A percentile compares a stretch with the other conserved stretches of the same genome.
phyloP scores from a whole-genome alignment of 1,140 invertebrate genomes.

The Oryzaephilus surinamensis region DNA sequence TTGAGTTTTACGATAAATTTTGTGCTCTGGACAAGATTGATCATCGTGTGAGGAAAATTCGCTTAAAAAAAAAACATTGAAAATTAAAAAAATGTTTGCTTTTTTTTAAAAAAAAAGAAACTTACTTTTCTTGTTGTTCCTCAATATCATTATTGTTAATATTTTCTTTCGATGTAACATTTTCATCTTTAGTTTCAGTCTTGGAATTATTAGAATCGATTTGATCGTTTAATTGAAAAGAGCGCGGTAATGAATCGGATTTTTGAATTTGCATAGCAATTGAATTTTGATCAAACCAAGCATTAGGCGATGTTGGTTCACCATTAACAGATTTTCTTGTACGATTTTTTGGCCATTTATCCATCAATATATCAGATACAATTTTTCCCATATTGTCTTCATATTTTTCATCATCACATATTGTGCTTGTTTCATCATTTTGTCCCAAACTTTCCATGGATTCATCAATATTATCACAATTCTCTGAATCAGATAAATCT shows the following conservation, averaged over 20 bases:
- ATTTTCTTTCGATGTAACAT: conserved; percentile 32
- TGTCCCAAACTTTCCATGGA: conserved; percentile 46
- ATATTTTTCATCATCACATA: conserved; percentile 12
- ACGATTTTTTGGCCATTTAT: conserved; percentile 73
- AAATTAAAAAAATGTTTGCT: conserved; percentile 1
- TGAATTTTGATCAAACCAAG: conserved; percentile 39
- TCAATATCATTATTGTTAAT: conserved; percentile 36
- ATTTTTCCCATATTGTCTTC: conserved; percentile 53
- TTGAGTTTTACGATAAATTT: conserved; percentile 35
- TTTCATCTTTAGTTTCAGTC: conserved; percentile 10
- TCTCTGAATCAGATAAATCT: conserved; percentile 47
- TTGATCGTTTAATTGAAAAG: conserved; percentile 53
- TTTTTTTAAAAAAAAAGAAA: conserved; percentile 32
- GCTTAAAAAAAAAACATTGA: conserved; percentile 19
- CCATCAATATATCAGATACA: conserved; percentile 70
- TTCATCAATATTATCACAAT: conserved; percentile 49
- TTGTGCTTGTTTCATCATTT: not conserved
- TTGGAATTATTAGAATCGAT: conserved; percentile 33
- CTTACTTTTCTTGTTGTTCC: conserved; percentile 43
- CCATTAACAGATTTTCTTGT: not conserved
- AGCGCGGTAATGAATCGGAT: conserved; percentile 65
- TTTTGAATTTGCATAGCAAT: too few relatives aligned
- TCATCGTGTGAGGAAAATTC: conserved; percentile 32
- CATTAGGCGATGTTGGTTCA: conserved; percentile 26
- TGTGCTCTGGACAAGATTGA: conserved; percentile 32